These are phyloP conservation scores for Porites rus DNA, from an alignment of 92 coral and sea anemone genomes.

Conservation along the genomic window DNA sequence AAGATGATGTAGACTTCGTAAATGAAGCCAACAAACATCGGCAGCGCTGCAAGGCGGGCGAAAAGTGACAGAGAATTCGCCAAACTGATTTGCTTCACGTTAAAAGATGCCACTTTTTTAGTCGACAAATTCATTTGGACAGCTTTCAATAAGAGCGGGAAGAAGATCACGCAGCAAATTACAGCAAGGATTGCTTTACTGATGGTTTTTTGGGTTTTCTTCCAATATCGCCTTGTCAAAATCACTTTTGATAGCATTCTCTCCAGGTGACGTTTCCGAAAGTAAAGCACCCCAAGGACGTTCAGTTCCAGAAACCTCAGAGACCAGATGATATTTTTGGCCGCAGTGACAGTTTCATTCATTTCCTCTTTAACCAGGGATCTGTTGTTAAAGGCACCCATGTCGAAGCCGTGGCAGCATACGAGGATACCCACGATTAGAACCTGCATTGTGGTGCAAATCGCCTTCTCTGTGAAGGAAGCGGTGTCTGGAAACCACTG, in stretches of 20 bases:
- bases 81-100: neutral
- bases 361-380: slow-evolving; percentile 65
- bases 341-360: slow-evolving; percentile 62
- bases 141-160: slow-evolving; percentile 48
- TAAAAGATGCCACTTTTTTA: slow-evolving; percentile 32
- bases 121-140: slow-evolving; percentile 47
- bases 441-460: slow-evolving; percentile 27
- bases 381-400: slow-evolving; percentile 67
- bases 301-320: slow-evolving; percentile 58
- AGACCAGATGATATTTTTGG: slow-evolving; percentile 69
- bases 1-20: slow-evolving; percentile 62
- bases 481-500: slow-evolving; percentile 64
- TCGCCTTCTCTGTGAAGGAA: slow-evolving; percentile 1
- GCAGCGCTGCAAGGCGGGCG: slow-evolving; percentile 56
- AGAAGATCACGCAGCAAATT: slow-evolving; percentile 26
- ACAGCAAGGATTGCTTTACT: slow-evolving; percentile 7
- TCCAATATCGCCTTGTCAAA: slow-evolving; percentile 61
- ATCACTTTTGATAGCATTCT: slow-evolving; percentile 47
- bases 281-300: slow-evolving; percentile 59
- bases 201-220: slow-evolving; percentile 44
- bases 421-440: slow-evolving; percentile 16
- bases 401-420: slow-evolving; percentile 23
- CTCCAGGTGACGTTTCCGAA: slow-evolving; percentile 67
- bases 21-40: slow-evolving; percentile 57
- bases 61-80: slow-evolving; percentile 26